These are phyloP conservation scores for Theretra japonica DNA, from an alignment of 2,888 invertebrate genomes.

Conservation along the genomic window DNA sequence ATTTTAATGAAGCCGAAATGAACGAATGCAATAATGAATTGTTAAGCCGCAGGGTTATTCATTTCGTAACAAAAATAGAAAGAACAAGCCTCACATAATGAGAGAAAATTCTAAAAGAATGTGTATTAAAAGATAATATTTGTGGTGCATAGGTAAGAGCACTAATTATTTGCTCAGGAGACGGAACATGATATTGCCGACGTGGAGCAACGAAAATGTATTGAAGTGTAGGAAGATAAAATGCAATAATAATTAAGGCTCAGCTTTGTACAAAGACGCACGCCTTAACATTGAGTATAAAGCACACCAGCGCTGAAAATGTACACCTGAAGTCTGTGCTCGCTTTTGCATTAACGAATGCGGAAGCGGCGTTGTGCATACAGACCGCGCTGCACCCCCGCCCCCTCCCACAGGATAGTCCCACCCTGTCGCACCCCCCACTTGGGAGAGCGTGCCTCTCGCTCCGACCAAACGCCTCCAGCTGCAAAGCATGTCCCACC, in stretches of 20 bases:
- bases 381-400: slow-evolving; percentile 72
- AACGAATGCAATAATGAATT: slow-evolving; percentile 82
- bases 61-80: slow-evolving; percentile 56
- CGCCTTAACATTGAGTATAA: slow-evolving; percentile 79
- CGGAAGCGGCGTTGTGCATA: slow-evolving; percentile 84
- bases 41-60: slow-evolving; percentile 73
- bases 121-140: neutral
- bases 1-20: slow-evolving; percentile 84
- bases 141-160: neutral
- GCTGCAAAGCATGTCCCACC: slow-evolving; percentile 77
- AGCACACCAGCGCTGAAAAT: slow-evolving; percentile 83
- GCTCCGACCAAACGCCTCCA: slow-evolving; percentile 78
- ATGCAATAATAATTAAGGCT: slow-evolving; percentile 80
- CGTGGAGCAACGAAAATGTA: slow-evolving; percentile 47
- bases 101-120: neutral
- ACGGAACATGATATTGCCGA: slow-evolving; percentile 15
- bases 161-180: neutral
- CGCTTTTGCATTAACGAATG: slow-evolving; percentile 85
- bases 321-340: slow-evolving; percentile 83
- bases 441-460: slow-evolving; percentile 61
- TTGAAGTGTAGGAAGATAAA: slow-evolving; percentile 70
- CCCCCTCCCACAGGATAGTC: slow-evolving; percentile 51
- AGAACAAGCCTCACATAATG: slow-evolving; percentile 8
- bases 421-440: slow-evolving; percentile 48
- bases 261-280: slow-evolving; percentile 79